Evolutionary conservation across 2,888 invertebrate species (phyloP).

Genomic region (Eudasyphora cyanicolor): DNA sequence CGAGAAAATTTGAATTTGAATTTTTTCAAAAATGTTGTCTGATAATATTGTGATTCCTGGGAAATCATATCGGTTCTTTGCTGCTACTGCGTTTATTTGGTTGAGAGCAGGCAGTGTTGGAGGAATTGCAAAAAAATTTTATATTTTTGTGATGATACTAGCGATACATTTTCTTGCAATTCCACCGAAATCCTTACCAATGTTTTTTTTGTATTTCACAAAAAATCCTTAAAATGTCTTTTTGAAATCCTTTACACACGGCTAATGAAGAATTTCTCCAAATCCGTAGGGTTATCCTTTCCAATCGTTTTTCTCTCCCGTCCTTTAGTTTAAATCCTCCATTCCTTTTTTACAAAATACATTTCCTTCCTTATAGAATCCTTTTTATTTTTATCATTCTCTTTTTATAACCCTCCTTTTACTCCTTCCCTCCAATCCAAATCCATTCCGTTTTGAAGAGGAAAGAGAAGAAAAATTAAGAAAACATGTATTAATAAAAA

Average conservation of each 20-base stretch:
- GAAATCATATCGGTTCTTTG: too few relatives aligned
- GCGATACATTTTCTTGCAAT: neutral
- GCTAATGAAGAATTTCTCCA: neutral
- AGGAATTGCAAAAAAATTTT: too few relatives aligned
- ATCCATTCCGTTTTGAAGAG: constrained; percentile 66
- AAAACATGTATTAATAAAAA: constrained; percentile 57
- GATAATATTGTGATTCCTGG: neutral
- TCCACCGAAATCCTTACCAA: constrained; percentile 4
- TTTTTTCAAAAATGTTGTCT: constrained; percentile 12
- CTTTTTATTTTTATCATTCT: constrained; percentile 56
- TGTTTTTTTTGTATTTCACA: neutral
- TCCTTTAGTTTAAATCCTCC: constrained; percentile 22
- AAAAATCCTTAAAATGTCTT: constrained; percentile 18
- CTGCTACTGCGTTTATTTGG: constrained; percentile 39
- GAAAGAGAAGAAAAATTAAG: constrained; percentile 66
- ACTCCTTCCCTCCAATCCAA: constrained; percentile 63
- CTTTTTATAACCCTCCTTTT: constrained; percentile 59
- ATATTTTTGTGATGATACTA: too few relatives aligned
- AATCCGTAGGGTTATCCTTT: neutral
- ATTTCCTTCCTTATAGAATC: constrained; percentile 46
- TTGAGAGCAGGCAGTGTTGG: too few relatives aligned
- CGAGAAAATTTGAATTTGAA: constrained; percentile 7
- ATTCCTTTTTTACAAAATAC: constrained; percentile 46
- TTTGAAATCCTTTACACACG: constrained; percentile 35
- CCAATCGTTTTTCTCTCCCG: constrained; percentile 7